Evolutionary conservation across 2,113 vertebrate genomes (phyloP).

Genomic region (Propithecus coquereli): DNA sequence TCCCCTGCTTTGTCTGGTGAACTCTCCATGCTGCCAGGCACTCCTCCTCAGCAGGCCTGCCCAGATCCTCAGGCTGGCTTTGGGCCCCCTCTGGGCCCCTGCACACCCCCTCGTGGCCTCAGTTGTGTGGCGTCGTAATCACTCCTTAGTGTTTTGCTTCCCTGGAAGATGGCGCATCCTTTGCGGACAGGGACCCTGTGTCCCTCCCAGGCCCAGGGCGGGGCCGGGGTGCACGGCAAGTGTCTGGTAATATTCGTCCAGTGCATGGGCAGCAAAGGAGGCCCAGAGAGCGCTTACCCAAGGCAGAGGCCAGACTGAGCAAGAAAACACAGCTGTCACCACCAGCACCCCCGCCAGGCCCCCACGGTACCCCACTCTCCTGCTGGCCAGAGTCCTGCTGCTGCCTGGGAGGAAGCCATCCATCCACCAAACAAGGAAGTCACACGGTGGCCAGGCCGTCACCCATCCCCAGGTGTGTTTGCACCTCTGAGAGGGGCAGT

Average conservation of each 20-base stretch:
- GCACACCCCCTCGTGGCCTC: no score
- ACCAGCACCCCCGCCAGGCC: fast-evolving
- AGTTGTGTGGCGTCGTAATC: neutral
- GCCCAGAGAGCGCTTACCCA: neutral
- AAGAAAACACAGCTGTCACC: neutral
- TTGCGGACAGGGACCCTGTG: neutral
- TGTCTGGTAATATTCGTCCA: neutral
- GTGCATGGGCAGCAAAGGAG: neutral
- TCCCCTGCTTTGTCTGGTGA: neutral
- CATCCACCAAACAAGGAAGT: neutral
- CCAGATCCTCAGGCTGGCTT: neutral
- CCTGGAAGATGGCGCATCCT: neutral
- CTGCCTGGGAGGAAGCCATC: neutral
- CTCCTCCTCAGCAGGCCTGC: neutral
- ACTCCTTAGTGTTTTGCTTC: neutral
- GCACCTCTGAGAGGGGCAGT: neutral
- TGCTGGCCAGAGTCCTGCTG: neutral
- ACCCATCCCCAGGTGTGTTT: neutral
- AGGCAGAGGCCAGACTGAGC: neutral
- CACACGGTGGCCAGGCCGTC: fast-evolving
- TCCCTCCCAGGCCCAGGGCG: neutral
- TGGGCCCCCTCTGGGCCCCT: neutral
- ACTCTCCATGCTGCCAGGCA: neutral
- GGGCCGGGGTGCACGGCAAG: no score
- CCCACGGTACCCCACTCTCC: fast-evolving